Percentiles rank a stretch among this genome's conserved stretches.
phyloP scores from a whole-genome alignment of 2,113 vertebrate species.

The Ctenodactylus gundi region DNA sequence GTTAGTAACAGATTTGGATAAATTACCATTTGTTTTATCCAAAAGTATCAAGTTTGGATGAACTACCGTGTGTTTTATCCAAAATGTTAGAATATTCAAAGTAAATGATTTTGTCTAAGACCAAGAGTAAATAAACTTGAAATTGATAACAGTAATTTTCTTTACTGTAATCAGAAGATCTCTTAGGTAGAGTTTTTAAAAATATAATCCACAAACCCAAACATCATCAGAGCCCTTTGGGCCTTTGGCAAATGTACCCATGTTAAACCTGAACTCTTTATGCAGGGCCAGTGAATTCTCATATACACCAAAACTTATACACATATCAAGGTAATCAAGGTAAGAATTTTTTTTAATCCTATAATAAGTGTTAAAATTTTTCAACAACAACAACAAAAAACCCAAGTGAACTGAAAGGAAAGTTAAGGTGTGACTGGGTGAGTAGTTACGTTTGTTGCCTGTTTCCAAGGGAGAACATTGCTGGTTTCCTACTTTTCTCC shows the following conservation, averaged over 20 bases:
- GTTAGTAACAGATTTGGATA: background rate
- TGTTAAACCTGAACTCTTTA: background rate
- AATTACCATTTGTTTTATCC: constrained; percentile 15
- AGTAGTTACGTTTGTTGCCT: background rate
- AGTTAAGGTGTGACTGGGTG: background rate
- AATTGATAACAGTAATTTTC: background rate
- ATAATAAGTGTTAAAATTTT: background rate
- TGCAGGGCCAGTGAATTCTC: background rate
- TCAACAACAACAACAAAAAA: background rate
- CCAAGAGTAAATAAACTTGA: background rate
- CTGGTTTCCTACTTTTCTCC: background rate
- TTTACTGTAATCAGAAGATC: background rate
- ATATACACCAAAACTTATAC: background rate
- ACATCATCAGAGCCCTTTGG: background rate
- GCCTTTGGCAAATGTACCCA: background rate
- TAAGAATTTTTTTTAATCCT: background rate
- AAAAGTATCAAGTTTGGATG: no score
- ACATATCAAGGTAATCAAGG: background rate
- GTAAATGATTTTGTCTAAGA: background rate
- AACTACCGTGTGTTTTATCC: constrained; percentile 29
- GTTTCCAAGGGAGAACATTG: background rate
- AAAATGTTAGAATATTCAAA: background rate
- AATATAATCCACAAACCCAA: background rate
- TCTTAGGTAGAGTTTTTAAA: background rate
- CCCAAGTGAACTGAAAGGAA: background rate